phyloP scores from a whole-genome alignment of 2,888 invertebrate species.

The Lithophane ornitopus region DNA sequence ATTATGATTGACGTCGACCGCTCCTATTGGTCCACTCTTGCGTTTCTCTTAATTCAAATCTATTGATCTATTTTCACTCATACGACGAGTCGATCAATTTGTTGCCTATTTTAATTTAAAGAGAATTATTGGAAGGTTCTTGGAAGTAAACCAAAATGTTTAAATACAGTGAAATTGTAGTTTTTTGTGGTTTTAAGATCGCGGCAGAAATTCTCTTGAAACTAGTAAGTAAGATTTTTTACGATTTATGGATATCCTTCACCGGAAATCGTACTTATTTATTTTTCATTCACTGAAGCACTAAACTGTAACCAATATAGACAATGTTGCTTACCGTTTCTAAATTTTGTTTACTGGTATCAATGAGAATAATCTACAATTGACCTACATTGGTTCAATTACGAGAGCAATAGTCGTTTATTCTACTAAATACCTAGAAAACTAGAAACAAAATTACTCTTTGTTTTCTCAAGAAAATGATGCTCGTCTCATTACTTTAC shows the following conservation, averaged over 20 bases:
- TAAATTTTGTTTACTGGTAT: slow-evolving; percentile 9
- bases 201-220: not conserved
- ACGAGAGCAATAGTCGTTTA: not conserved
- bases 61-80: slow-evolving; percentile 32
- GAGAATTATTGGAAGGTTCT: not conserved
- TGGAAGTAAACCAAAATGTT: not conserved
- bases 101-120: not conserved
- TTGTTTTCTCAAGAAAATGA: slow-evolving; percentile 48
- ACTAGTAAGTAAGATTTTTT: not conserved
- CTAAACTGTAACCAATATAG: not conserved
- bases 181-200: not conserved
- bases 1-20: slow-evolving; percentile 5
- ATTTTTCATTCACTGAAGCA: not conserved
- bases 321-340: not conserved
- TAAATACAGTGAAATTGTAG: not conserved
- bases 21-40: slow-evolving; percentile 23
- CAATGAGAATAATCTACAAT: slow-evolving; percentile 3
- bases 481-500: not conserved
- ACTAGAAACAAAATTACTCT: too few species aligned
- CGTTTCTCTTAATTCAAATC: slow-evolving; percentile 23
- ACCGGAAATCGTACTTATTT: not conserved
- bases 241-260: not conserved
- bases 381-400: slow-evolving; percentile 20
- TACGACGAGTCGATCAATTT: not conserved
- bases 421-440: not conserved